Percentiles rank a stretch among this genome's conserved stretches.
phyloP scores from a whole-genome alignment of 2,888 invertebrate genomes.

The Xestia c-nigrum region DNA sequence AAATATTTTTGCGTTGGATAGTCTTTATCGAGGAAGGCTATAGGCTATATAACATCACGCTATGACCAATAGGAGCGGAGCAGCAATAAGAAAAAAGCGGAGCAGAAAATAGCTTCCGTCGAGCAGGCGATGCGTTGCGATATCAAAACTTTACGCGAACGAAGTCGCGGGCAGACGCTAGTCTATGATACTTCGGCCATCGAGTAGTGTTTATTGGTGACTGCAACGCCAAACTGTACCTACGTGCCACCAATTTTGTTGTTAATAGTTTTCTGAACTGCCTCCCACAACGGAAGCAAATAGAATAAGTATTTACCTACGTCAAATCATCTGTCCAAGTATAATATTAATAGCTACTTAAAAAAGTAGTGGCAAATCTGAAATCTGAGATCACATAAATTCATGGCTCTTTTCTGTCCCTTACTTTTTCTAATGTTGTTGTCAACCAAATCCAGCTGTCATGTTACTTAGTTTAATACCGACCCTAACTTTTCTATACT shows the following conservation, averaged over 20 bases:
- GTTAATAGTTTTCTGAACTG: background rate
- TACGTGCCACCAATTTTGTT: background rate
- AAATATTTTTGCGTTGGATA: too few species aligned
- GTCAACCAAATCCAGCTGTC: background rate
- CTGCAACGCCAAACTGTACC: background rate
- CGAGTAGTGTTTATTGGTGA: too few species aligned
- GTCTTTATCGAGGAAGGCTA: too few species aligned
- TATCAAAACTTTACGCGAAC: too few species aligned
- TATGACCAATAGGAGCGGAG: too few species aligned
- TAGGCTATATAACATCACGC: too few species aligned
- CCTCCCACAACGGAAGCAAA: background rate
- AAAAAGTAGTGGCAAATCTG: background rate
- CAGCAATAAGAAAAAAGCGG: too few species aligned
- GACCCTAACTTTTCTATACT: background rate
- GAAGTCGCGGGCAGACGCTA: too few species aligned
- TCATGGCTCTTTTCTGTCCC: background rate
- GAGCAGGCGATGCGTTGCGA: too few species aligned
- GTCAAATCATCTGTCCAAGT: background rate
- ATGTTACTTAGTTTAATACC: background rate
- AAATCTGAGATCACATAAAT: background rate
- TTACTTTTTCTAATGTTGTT: background rate
- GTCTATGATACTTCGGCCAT: too few species aligned
- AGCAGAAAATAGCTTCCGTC: too few species aligned
- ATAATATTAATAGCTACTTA: background rate
- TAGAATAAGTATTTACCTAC: background rate